These are phyloP conservation scores for Fratercula arctica DNA, from an alignment of 2,797 vertebrate genomes.

Conservation along the genomic window DNA sequence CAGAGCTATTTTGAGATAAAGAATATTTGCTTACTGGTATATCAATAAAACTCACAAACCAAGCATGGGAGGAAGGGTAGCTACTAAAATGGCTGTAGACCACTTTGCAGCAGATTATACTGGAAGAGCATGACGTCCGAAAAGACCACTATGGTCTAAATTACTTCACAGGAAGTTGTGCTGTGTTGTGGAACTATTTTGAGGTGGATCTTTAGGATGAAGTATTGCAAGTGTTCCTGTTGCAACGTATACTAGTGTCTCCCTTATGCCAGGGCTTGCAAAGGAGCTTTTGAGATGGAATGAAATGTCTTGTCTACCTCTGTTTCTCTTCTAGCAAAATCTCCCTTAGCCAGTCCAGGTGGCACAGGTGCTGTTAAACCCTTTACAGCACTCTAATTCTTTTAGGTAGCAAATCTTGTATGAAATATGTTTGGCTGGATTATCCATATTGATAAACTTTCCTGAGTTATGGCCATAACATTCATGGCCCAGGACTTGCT, in stretches of 20 bases:
- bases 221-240: background rate
- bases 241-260: background rate
- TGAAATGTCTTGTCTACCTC: background rate
- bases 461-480: background rate
- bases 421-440: background rate
- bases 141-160: background rate
- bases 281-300: background rate
- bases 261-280: background rate
- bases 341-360: background rate
- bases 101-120: background rate
- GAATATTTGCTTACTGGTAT: background rate
- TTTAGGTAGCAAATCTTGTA: fast-evolving
- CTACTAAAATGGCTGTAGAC: background rate
- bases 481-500: background rate
- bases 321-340: background rate
- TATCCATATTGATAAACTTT: background rate
- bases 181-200: background rate
- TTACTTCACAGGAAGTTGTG: background rate
- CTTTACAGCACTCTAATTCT: background rate
- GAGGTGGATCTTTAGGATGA: background rate
- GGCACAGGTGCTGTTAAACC: background rate
- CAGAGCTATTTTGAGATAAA: background rate
- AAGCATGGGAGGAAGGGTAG: background rate
- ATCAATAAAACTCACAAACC: background rate
- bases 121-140: background rate